phyloP scores from a whole-genome alignment of 2,888 invertebrate species.

The Dryadula phaetusa region DNA sequence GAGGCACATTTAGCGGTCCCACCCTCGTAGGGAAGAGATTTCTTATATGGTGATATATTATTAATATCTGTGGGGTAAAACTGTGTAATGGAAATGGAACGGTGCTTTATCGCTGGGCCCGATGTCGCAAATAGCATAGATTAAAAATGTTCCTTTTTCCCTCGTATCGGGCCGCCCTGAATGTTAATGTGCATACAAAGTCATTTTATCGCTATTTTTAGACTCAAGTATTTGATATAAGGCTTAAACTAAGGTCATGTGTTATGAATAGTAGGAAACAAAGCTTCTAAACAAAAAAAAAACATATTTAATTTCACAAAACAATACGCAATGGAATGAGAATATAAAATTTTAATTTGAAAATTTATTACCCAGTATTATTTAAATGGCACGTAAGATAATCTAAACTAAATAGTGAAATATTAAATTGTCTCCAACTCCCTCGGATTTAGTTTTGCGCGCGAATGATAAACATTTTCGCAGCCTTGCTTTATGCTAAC shows the following conservation, averaged over 20 bases:
- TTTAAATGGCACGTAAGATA: conserved; percentile 19
- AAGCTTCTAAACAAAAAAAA: not conserved
- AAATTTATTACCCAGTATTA: not conserved
- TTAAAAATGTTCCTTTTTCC: conserved; percentile 36
- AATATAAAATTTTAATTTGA: not conserved
- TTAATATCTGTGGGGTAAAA: conserved; percentile 76
- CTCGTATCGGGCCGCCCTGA: not conserved
- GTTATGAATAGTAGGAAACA: not conserved
- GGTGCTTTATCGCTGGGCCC: conserved; percentile 61
- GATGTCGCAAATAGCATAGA: conserved; percentile 55
- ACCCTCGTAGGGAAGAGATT: conserved; percentile 75
- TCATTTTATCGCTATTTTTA: conserved; percentile 8
- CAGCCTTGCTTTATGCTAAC: conserved; percentile 31
- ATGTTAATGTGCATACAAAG: conserved; percentile 35
- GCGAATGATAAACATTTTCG: conserved; percentile 36
- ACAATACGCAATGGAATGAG: not conserved
- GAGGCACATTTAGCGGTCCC: conserved; percentile 71
- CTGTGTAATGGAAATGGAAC: conserved; percentile 63
- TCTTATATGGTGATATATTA: conserved; percentile 81
- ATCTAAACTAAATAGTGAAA: conserved; percentile 21
- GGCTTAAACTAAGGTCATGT: not conserved
- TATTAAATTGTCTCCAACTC: conserved; percentile 25
- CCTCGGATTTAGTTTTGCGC: conserved; percentile 37
- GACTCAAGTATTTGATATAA: not conserved
- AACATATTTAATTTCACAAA: not conserved